Base-by-base conservation (phyloP, 1,140 invertebrate genomes). In the Ectropis grisescens region DNA sequence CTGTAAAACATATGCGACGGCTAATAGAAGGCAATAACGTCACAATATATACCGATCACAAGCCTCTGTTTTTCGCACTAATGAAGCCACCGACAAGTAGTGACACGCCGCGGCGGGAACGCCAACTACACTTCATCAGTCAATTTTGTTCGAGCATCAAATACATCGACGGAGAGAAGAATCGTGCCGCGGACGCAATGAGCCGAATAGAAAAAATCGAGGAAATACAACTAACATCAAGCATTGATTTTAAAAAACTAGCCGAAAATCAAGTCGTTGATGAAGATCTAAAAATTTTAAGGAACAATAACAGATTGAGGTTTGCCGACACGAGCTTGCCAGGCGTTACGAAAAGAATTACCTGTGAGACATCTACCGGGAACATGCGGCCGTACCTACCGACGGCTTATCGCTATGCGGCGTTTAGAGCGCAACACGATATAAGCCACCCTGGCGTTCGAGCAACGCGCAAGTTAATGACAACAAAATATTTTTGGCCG, bases 391-490 rank as follows among this genome's bases (percentile, higher is more conserved):
- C 44, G 5, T 52, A 44, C 27, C 10, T 52, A 33, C 37, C 38
- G 0, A 6, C 27, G 10, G 2, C 15, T 2, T 45, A 37, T 32
- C 13, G 42, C 13, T 9, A 22, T 3, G 14, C 15, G 19, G 42
- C 26, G 10, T 49, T 46, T 16, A 13, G 33, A 3, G 19, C 11
- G 5, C 11, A 47, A 29, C 47, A 54, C 14, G 37, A 42, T 7
- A 7, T 54, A 1, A 53, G 41, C 27, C 45, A 48, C 13, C 36
- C 50, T 1, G 50, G 38, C 13, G 41, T 39, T 11, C 14, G 19
- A 8, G 23, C 28, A 4, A 45, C 37, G n/a, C 28, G 41, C 11
- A 44, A 45, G 19, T 24, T 47, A 7, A 32, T 44, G 2, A 28
- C 14, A 2, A 7, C 44, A 15, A 34, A 15, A 19, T 48, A 10